phyloP scores from a whole-genome alignment of 2,113 vertebrate species.

The Sula dactylatra region DNA sequence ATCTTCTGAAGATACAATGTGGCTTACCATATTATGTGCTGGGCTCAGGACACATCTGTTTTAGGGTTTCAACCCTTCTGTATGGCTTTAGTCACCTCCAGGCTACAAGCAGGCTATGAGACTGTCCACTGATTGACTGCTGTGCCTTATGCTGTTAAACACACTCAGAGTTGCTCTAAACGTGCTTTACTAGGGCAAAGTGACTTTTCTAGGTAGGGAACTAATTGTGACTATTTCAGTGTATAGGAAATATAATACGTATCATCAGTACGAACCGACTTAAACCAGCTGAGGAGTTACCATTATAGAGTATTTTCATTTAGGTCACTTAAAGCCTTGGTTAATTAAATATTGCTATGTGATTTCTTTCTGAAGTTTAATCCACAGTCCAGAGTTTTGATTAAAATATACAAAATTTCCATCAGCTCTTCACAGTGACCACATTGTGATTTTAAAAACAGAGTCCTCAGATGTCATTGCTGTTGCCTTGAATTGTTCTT shows the following conservation, averaged over 20 bases:
- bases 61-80: not conserved
- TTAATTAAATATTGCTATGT: slow-evolving; percentile 6
- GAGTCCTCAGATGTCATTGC: not conserved
- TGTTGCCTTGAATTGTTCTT: not conserved
- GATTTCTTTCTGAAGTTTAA: slow-evolving; percentile 24
- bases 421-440: not conserved
- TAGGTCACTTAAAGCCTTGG: slow-evolving; percentile 26
- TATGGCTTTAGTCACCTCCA: not conserved
- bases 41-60: not conserved
- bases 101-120: not conserved
- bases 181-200: not conserved
- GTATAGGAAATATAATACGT: not conserved
- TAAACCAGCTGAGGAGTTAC: slow-evolving; percentile 5
- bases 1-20: not conserved
- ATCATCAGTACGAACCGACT: not conserved
- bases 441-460: not conserved
- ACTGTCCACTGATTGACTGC: not conserved
- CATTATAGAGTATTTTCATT: not conserved
- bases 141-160: not conserved
- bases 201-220: not conserved
- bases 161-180: not conserved
- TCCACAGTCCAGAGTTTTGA: not conserved
- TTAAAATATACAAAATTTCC: not conserved
- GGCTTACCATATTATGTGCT: rapidly evolving
- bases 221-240: not conserved